Evolutionary conservation across 2,113 vertebrate genomes (phyloP), one percentile per base, ranked within the genome.

Genomic region (Physeter macrocephalus): DNA sequence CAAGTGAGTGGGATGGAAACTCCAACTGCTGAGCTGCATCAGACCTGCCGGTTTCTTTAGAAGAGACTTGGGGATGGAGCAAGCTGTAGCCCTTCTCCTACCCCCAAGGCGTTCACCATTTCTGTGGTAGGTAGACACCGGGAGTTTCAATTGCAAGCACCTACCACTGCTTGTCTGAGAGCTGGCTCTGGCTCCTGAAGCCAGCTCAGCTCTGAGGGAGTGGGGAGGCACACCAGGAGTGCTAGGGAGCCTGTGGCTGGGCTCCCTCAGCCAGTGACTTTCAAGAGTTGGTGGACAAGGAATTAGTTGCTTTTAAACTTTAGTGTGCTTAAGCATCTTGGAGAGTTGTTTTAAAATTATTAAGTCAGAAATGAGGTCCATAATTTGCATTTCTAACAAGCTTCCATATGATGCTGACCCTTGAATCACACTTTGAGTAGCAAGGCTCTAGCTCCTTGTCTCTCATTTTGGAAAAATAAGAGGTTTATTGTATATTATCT

Each of bases 271-370:
- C 83, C 18, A 80, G 14, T 86, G 72, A 29, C n/a, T 54, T 36
- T 86, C 9, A 94, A 66, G 59, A 81, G 46, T 61, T 84, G 5
- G 29, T 81, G 25, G 9, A 62, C 77, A 72, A 85, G 69, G 69
- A 27, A 17, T 67, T 71, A 15, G 14, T 91, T 94, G 74, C 3
- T 87, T 34, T 86, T 46, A 82, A 93, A 83, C 12, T 54, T 88
- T 87, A 82, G 2, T 61, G 36, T 93, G 25, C 29, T 90, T 49
- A 52, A 46, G 13, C 15, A 67, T 94, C 64, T 88, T 88, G 29
- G 15, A 75, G 43, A 90, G 25, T 90, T 96, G 8, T 72, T 74
- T 80, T 64, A 87, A 97, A 89, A 80, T 93, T 54, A 77, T 49
- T 83, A 75, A 71, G 77, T 88, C 8, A 82, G 49, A 87, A 21